Base-by-base conservation (phyloP, 2,797 vertebrate species). In the Sebastes trivittatus region DNA sequence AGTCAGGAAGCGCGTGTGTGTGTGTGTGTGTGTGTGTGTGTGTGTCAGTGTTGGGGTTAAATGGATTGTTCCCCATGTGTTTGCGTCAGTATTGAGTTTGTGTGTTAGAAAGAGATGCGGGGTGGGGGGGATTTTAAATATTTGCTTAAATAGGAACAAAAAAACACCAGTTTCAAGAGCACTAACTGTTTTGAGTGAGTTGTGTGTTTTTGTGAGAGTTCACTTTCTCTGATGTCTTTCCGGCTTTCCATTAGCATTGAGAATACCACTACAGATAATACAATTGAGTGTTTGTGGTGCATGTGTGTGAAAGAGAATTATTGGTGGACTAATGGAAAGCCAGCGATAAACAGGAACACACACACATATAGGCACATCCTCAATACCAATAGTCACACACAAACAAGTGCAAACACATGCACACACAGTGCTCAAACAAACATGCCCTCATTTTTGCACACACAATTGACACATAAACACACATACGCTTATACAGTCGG, bases 11-110 rank as follows among this genome's bases (percentile, higher is more conserved):
- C 1, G 16, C 2, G 0, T 10, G 32, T 34, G 9, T 61, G 34
- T 61, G 8, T 64, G 52, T 83, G 18, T 78, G 56, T 25, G 0
- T 10, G 32, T 34, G 9, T 61, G 34, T 61, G 8, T 64, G 52
- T 83, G 18, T 78, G 56, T 25, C 29, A 69, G 64, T 30, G 11
- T 30, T 25, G 38, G 66, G 58, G 22, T 71, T 55, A 70, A 70
- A 89, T 76, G 68, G 85, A 85, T 83, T 80, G 30, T 64, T 72
- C 60, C 32, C 18, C 30, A 9, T 27, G 27, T 25, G 25, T 25
- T 75, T 82, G 46, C 1, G 0, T 81, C 83, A 78, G 32, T 30
- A 20, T 4, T 54, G 67, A 59, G 46, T 77, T 78, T 75, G 56
- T 68, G 32, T 69, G 58, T 61, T 38, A 11, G 22, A 18, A 13